These are phyloP conservation scores for Tetanocera ferruginea DNA, from an alignment of 2,888 invertebrate species.

Conservation along the genomic window DNA sequence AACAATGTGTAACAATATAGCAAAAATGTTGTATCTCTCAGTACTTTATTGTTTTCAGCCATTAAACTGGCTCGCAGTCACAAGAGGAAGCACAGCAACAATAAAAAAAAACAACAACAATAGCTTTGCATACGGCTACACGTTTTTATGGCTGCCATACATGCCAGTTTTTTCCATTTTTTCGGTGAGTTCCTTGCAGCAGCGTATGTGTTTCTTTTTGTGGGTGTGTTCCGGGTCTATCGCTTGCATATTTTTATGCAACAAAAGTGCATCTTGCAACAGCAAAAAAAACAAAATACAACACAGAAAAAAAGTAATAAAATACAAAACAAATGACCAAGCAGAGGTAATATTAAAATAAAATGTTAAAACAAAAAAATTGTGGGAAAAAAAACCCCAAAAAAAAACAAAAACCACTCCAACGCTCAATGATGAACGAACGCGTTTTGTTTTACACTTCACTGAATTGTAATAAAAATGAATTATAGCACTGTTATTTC, in stretches of 20 bases:
- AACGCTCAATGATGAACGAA: conserved; percentile 4
- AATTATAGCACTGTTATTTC: conserved; percentile 32
- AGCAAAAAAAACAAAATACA: neutral
- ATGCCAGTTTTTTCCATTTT: neutral
- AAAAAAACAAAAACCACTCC: neutral
- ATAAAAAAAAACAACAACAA: neutral
- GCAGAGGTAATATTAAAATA: neutral
- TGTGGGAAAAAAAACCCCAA: neutral
- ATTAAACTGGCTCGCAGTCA: conserved; percentile 12
- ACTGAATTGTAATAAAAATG: conserved; percentile 43
- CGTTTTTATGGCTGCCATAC: neutral
- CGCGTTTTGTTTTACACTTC: conserved; percentile 37
- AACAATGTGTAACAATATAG: neutral
- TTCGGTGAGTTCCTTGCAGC: neutral
- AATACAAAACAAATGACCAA: neutral
- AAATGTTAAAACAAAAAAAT: neutral
- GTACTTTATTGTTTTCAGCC: conserved; percentile 34
- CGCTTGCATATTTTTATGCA: too few species aligned
- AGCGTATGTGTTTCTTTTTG: neutral
- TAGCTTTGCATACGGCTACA: neutral
- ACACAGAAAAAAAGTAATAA: neutral
- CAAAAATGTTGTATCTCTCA: conserved; percentile 11
- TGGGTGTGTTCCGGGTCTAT: neutral
- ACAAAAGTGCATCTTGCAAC: neutral
- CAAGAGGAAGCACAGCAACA: neutral